Evolutionary conservation across 1,140 invertebrate genomes (phyloP).

Genomic region (Zaprionus ghesquierei): DNA sequence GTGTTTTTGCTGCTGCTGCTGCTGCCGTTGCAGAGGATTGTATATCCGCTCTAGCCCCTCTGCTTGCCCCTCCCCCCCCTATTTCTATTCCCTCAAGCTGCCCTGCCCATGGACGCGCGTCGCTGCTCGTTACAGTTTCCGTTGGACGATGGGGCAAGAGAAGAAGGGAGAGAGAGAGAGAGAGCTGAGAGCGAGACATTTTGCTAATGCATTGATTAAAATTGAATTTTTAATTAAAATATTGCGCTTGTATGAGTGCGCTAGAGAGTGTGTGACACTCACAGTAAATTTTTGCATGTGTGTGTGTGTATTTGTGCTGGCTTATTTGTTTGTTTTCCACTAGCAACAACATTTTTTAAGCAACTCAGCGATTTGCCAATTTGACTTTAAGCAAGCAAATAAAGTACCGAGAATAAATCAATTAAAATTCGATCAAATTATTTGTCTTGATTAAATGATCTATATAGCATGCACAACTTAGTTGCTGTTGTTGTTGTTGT

Average conservation of each 20-base stretch:
- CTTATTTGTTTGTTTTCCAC: slow-evolving; percentile 33
- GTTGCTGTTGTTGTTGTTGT: neutral
- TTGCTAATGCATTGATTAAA: slow-evolving; percentile 82
- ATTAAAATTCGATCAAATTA: slow-evolving; percentile 6
- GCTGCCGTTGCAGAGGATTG: slow-evolving; percentile 33
- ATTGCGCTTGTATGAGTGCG: slow-evolving; percentile 35
- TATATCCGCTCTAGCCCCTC: neutral
- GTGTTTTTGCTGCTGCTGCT: slow-evolving; percentile 66
- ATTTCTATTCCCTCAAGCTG: neutral
- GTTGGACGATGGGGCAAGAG: slow-evolving; percentile 27
- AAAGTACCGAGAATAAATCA: slow-evolving; percentile 7
- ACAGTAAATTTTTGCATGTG: neutral
- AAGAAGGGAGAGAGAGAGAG: no score
- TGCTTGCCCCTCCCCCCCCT: neutral
- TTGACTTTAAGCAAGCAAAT: slow-evolving; percentile 2
- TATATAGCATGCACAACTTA: neutral
- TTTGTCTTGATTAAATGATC: slow-evolving; percentile 5
- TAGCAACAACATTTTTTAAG: slow-evolving; percentile 23
- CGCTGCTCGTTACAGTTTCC: no score
- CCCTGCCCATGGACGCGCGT: slow-evolving; percentile 45
- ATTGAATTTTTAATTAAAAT: slow-evolving; percentile 83
- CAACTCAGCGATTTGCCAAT: slow-evolving; percentile 31
- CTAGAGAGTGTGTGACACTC: neutral
- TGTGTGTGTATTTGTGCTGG: slow-evolving; percentile 27
- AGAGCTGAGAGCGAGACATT: slow-evolving; percentile 78